Conservation (phyloP, 2,797 vertebrate species). For the Helicolenus hilgendorfi region DNA sequence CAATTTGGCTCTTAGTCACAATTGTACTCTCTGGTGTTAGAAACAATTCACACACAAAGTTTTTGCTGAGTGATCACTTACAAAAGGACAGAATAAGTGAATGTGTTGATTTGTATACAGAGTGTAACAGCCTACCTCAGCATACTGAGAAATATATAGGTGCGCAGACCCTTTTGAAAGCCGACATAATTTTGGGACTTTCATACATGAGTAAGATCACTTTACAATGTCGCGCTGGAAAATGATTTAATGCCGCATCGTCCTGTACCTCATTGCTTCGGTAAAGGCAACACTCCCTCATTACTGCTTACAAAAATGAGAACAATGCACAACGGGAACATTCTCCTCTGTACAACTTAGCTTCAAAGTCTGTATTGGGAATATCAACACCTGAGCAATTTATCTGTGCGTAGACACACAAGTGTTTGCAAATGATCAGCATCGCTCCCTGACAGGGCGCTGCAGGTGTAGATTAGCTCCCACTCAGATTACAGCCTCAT, state of each 20-base stretch:
- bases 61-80: constrained; percentile 15
- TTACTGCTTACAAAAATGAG: constrained; percentile 23
- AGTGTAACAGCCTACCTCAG: constrained; percentile 6
- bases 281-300: constrained; percentile 8
- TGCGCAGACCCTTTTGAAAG: constrained; percentile 11
- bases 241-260: constrained; percentile 12
- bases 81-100: background rate
- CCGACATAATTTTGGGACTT: constrained; percentile 2
- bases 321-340: constrained; percentile 42
- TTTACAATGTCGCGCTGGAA: background rate
- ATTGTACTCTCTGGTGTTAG: background rate
- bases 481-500: constrained; percentile 82
- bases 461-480: constrained; percentile 84
- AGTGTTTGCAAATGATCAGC: constrained; percentile 70
- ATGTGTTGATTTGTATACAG: constrained; percentile 20
- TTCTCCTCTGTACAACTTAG: constrained; percentile 31
- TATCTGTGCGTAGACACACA: constrained; percentile 58
- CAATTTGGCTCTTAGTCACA: background rate
- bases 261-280: constrained; percentile 9
- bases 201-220: constrained; percentile 18
- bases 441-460: constrained; percentile 65
- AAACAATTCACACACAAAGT: background rate
- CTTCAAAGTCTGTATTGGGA: constrained; percentile 44
- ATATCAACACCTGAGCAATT: constrained; percentile 68
- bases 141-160: background rate